Conservation (phyloP, 2,888 invertebrate species). For the Nesidiocoris tenuis region DNA sequence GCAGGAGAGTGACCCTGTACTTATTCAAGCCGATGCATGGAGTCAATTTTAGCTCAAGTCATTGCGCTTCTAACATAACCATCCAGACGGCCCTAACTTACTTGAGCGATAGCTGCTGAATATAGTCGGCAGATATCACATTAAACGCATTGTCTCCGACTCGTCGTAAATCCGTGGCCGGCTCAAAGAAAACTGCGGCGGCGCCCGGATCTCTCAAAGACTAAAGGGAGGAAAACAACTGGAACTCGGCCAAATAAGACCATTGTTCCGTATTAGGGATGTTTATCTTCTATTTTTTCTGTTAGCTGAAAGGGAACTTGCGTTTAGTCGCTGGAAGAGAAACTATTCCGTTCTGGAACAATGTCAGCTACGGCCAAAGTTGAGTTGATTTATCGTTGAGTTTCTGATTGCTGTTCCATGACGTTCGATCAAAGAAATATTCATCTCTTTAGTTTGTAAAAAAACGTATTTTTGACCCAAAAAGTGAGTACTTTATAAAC, state of each 20-base stretch:
- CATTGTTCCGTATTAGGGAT: conserved; percentile 17
- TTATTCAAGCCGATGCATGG: too few species aligned
- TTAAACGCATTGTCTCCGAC: neutral
- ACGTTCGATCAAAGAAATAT: neutral
- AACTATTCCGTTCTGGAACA: neutral
- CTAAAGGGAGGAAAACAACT: neutral
- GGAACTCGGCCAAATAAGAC: neutral
- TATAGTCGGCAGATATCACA: neutral
- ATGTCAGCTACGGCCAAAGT: too few species aligned
- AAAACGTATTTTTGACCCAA: too few species aligned
- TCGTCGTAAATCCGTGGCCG: conserved; percentile 3
- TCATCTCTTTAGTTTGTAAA: neutral
- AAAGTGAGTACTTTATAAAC: too few species aligned
- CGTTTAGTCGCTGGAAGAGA: neutral
- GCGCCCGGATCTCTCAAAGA: neutral
- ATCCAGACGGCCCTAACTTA: too few species aligned
- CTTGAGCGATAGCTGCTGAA: too few species aligned
- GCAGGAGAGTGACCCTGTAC: too few species aligned
- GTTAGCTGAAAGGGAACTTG: neutral
- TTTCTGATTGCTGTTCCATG: neutral
- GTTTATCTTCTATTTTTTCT: conserved; percentile 1
- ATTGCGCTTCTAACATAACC: too few species aligned
- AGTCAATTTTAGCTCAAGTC: too few species aligned
- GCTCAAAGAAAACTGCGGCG: conserved; percentile 9
- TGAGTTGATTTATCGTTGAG: too few species aligned